Conservation (phyloP, 2,113 vertebrate species). For the Stictonetta naevosa region DNA sequence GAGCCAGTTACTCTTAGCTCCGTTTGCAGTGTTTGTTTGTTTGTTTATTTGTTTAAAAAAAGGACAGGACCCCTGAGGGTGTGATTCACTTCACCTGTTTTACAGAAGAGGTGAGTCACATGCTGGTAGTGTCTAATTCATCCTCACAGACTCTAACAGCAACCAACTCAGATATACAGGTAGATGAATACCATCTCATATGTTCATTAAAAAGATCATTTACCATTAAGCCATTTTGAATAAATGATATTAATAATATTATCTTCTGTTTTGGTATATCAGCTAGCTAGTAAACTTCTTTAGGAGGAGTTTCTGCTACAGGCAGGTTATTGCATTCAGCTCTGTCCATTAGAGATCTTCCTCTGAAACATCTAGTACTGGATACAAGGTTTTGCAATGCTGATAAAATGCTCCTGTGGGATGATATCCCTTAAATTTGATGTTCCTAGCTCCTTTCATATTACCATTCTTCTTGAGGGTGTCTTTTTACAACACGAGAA, state of each 20-base stretch:
- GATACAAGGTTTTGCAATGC: not conserved
- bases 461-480: slow-evolving; percentile 24
- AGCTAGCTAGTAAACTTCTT: not conserved
- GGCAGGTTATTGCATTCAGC: not conserved
- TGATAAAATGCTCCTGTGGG: not conserved
- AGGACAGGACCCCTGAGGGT: not conserved
- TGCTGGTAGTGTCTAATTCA: not conserved
- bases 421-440: not conserved
- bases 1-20: not conserved
- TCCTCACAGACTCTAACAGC: not conserved
- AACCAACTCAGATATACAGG: not conserved
- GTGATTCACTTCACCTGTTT: slow-evolving; percentile 41
- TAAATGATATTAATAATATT: not conserved
- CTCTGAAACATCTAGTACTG: not conserved
- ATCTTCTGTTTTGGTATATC: not conserved
- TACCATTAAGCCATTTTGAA: not conserved
- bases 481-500: slow-evolving; percentile 47
- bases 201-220: not conserved
- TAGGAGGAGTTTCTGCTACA: not conserved
- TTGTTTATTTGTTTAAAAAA: no score
- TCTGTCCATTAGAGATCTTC: not conserved
- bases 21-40: not conserved
- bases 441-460: not conserved
- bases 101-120: slow-evolving; percentile 1
- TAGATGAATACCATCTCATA: not conserved